A percentile compares a stretch with the other conserved stretches of the same genome.
These are phyloP conservation scores for Styela plicata DNA, from an alignment of 23 tunicate genomes.

Conservation along the genomic window DNA sequence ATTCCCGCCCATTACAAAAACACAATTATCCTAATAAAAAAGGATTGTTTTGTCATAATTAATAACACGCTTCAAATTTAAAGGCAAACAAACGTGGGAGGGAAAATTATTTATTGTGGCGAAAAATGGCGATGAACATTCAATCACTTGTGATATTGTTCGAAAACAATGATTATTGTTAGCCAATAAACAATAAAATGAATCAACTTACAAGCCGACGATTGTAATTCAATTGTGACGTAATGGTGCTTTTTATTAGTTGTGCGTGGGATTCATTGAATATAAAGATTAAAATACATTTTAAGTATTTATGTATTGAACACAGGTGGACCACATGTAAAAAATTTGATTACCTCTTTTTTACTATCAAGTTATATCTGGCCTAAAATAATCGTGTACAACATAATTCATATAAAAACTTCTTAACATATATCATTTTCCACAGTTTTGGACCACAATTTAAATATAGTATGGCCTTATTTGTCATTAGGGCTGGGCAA, in stretches of 20 bases:
- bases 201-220: not conserved
- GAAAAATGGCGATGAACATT: not conserved
- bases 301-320: too few species aligned
- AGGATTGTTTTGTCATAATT: not conserved
- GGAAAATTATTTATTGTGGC: not conserved
- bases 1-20: not conserved
- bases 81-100: not conserved
- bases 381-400: too few species aligned
- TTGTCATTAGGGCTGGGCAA: too few species aligned
- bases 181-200: not conserved
- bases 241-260: not conserved
- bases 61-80: not conserved
- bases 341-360: too few species aligned
- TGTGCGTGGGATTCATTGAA: not conserved
- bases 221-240: not conserved
- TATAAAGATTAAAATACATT: too few species aligned
- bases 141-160: not conserved
- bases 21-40: not conserved
- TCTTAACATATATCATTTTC: too few species aligned
- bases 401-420: too few species aligned
- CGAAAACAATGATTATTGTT: not conserved
- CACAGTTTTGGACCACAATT: too few species aligned
- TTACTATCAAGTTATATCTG: too few species aligned
- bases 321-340: too few species aligned
- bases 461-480: too few species aligned